These are phyloP conservation scores for Strigamia crassipes DNA, from an alignment of 2,888 invertebrate genomes.

Conservation along the genomic window DNA sequence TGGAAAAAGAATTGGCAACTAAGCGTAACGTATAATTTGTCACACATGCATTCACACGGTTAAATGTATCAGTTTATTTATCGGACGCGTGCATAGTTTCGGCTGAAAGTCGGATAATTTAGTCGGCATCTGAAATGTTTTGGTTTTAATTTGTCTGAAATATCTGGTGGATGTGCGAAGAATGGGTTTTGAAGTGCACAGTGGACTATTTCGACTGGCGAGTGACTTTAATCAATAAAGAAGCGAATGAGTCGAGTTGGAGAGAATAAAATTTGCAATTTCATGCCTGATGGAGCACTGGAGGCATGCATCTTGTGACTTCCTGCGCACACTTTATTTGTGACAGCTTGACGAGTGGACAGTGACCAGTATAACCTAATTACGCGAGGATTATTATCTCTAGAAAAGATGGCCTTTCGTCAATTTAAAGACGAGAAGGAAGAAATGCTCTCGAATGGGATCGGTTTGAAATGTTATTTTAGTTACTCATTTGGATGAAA, in stretches of 20 bases:
- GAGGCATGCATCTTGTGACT: slow-evolving; percentile 10
- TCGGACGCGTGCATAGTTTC: not conserved
- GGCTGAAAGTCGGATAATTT: not conserved
- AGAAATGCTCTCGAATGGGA: too few species aligned
- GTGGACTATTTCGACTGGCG: not conserved
- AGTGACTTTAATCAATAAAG: slow-evolving; percentile 24
- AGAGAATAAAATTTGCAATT: slow-evolving; percentile 32
- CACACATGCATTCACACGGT: not conserved
- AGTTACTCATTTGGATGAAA: too few species aligned
- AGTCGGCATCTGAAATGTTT: not conserved
- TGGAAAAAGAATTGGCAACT: not conserved
- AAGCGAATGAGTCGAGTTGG: not conserved
- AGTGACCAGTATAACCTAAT: not conserved
- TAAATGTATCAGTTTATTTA: not conserved
- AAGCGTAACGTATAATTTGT: slow-evolving; percentile 1
- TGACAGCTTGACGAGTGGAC: slow-evolving; percentile 24
- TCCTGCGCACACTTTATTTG: not conserved
- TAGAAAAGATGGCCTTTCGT: not conserved
- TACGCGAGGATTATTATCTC: not conserved
- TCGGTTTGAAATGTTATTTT: too few species aligned
- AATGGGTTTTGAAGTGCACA: not conserved
- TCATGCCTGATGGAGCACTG: not conserved
- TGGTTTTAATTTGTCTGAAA: not conserved
- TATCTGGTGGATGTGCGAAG: slow-evolving; percentile 24
- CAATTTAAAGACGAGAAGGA: too few species aligned